These are phyloP conservation scores for Intellagama lesueurii DNA, from an alignment of 2,797 vertebrate genomes.

Conservation along the genomic window DNA sequence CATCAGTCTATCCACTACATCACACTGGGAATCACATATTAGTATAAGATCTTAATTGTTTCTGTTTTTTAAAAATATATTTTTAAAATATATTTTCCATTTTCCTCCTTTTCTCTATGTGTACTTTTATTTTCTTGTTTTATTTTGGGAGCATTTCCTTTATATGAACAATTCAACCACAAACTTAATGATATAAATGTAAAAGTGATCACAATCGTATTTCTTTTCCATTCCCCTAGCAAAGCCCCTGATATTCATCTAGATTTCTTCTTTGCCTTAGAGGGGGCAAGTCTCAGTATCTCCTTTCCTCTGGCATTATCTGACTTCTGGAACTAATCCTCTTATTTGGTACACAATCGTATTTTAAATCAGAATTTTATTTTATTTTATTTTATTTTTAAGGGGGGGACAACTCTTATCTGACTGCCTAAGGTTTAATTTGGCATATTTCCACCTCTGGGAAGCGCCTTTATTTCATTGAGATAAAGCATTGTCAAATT, in stretches of 20 bases:
- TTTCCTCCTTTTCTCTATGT: neutral
- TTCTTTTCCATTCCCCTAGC: slow-evolving; percentile 2
- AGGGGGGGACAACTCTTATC: slow-evolving; percentile 49
- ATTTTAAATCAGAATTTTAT: slow-evolving; percentile 63
- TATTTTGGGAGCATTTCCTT: neutral
- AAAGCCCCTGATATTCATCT: neutral
- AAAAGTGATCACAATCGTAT: neutral
- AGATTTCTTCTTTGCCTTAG: slow-evolving; percentile 39
- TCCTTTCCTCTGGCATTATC: slow-evolving; percentile 58
- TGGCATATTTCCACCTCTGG: slow-evolving; percentile 51
- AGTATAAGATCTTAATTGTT: too few species aligned
- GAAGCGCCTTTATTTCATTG: slow-evolving; percentile 69
- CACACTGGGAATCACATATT: too few species aligned
- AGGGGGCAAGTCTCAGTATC: slow-evolving; percentile 33
- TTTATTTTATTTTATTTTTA: neutral
- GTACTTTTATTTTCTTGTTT: neutral
- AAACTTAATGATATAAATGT: slow-evolving; percentile 19
- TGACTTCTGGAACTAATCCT: slow-evolving; percentile 63
- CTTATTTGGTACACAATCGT: slow-evolving; percentile 61
- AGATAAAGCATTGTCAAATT: slow-evolving; percentile 71
- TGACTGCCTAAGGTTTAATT: slow-evolving; percentile 63
- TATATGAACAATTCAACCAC: neutral
- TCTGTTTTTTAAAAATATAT: too few species aligned
- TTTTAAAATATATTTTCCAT: neutral
- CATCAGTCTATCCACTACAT: too few species aligned